A percentile compares a stretch with the other conserved stretches of the same genome.
phyloP scores from a whole-genome alignment of 53 echinoderm and acorn worm species.

The Temnopleurus reevesii region DNA sequence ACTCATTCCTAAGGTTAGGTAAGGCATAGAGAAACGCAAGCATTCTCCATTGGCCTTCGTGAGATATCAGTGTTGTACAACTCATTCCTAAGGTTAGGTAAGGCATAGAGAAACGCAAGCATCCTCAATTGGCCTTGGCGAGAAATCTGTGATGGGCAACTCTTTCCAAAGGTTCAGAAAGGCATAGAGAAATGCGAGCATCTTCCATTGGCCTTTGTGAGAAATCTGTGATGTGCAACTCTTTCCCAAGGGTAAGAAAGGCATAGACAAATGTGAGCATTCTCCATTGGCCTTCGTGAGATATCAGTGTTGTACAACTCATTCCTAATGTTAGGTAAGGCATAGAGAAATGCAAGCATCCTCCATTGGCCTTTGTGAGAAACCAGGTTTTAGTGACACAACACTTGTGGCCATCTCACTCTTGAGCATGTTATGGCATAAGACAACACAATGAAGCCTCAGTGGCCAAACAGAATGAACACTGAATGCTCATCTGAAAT shows the following conservation, averaged over 20 bases:
- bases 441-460: constrained; percentile 37
- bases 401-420: background rate
- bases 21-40: constrained; percentile 50
- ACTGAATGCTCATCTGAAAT: constrained; percentile 46
- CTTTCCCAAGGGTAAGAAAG: background rate
- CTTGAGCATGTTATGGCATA: background rate
- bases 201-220: background rate
- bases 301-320: too few relatives aligned
- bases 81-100: background rate
- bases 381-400: background rate
- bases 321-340: background rate
- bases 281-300: background rate
- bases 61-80: too few relatives aligned
- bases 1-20: background rate
- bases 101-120: constrained; percentile 53
- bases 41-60: too few relatives aligned
- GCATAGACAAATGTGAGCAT: background rate
- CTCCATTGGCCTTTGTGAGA: constrained; percentile 38
- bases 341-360: constrained; percentile 48
- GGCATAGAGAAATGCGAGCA: constrained; percentile 15
- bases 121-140: constrained; percentile 34
- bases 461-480: constrained; percentile 27
- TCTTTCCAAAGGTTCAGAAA: background rate
- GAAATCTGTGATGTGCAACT: too few relatives aligned
- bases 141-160: too few relatives aligned